Evolutionary conservation across 1,140 invertebrate species (phyloP).

Genomic region (Coenobita brevimanus): DNA sequence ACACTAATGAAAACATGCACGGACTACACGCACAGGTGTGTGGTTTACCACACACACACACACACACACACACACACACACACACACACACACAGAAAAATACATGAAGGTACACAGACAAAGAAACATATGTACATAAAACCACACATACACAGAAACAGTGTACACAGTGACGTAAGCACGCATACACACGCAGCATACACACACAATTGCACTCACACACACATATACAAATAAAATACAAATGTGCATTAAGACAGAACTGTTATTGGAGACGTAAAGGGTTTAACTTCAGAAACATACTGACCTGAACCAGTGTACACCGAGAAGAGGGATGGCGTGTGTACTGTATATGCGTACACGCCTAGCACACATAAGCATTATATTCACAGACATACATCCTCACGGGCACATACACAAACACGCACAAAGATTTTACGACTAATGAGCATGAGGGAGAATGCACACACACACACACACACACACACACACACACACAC

Average conservation of each 20-base stretch:
- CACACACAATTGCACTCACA: no score
- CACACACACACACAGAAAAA: no score
- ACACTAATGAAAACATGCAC: background rate
- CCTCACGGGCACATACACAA: background rate
- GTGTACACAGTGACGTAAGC: no score
- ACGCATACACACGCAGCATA: no score
- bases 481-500: constrained; percentile 17
- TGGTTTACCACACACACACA: no score
- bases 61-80: no score
- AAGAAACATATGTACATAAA: background rate
- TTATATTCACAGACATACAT: background rate
- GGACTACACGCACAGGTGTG: background rate
- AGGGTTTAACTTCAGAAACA: no score
- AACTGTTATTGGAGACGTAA: no score
- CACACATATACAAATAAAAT: no score
- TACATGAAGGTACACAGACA: no score
- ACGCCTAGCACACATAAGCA: background rate
- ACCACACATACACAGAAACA: constrained; percentile 1
- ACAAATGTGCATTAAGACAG: no score
- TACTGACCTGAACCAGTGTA: background rate
- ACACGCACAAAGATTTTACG: constrained; percentile 7
- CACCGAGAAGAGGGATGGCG: background rate
- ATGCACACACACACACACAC: constrained; percentile 13
- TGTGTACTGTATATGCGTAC: background rate
- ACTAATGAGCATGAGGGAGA: no score